Evolutionary conservation across 1,140 invertebrate species (phyloP).

Genomic region (Phortica variegata): DNA sequence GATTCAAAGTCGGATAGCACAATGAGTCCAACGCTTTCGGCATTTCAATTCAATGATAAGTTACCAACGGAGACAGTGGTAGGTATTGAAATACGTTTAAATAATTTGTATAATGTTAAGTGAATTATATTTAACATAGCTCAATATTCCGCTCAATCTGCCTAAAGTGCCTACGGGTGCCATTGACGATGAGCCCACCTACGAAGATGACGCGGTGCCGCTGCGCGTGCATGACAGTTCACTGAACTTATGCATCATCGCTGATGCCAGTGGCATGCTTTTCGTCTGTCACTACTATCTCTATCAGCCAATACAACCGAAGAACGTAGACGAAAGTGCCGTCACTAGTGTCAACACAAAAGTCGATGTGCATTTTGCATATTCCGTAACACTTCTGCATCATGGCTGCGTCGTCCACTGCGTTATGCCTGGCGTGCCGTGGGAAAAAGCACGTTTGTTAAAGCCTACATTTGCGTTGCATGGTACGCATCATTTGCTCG

Average conservation of each 20-base stretch:
- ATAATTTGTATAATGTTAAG: background rate
- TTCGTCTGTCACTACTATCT: slow-evolving; percentile 84
- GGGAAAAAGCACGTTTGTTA: slow-evolving; percentile 71
- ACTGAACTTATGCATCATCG: slow-evolving; percentile 75
- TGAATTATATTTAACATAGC: slow-evolving; percentile 57
- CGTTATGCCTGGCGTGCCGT: slow-evolving; percentile 75
- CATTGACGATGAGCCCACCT: slow-evolving; percentile 61
- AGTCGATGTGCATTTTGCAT: slow-evolving; percentile 76
- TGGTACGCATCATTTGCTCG: slow-evolving; percentile 73
- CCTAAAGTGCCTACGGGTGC: slow-evolving; percentile 66
- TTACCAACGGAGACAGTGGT: slow-evolving; percentile 83
- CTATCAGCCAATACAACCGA: slow-evolving; percentile 70
- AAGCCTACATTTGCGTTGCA: slow-evolving; percentile 74
- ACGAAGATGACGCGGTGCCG: slow-evolving; percentile 77
- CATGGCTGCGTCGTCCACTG: slow-evolving; percentile 80
- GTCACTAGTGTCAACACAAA: slow-evolving; percentile 60
- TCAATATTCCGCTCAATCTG: slow-evolving; percentile 81
- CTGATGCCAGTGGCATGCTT: slow-evolving; percentile 70
- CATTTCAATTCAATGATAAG: slow-evolving; percentile 80
- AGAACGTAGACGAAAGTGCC: slow-evolving; percentile 25
- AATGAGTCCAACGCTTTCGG: slow-evolving; percentile 70
- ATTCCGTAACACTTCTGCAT: slow-evolving; percentile 77
- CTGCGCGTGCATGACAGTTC: slow-evolving; percentile 77
- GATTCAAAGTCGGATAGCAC: slow-evolving; percentile 23
- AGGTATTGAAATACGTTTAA: slow-evolving; percentile 38